Evolutionary conservation across 2,888 invertebrate genomes (phyloP).

Genomic region (Eupithecia exiguata): DNA sequence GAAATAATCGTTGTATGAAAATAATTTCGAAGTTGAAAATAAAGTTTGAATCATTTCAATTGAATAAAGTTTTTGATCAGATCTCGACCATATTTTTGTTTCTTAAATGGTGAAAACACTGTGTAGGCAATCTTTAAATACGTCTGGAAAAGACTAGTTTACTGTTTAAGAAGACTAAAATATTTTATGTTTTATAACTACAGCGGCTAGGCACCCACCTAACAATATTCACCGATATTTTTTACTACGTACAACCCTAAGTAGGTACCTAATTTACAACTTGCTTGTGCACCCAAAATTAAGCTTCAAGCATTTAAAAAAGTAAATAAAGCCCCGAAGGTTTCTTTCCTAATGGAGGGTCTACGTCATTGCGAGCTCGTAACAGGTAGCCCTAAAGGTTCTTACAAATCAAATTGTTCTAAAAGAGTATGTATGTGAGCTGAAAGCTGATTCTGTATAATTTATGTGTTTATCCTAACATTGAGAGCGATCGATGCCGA

Average conservation of each 20-base stretch:
- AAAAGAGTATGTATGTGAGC: slow-evolving; percentile 48
- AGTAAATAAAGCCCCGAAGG: slow-evolving; percentile 33
- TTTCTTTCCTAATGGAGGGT: slow-evolving; percentile 36
- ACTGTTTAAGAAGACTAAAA: not conserved
- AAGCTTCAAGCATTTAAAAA: slow-evolving; percentile 24
- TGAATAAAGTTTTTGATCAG: not conserved
- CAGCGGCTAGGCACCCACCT: not conserved
- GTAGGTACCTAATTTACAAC: slow-evolving; percentile 2
- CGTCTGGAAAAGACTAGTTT: not conserved
- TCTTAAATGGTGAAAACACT: not conserved
- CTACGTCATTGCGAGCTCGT: slow-evolving; percentile 34
- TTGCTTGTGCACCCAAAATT: slow-evolving; percentile 18
- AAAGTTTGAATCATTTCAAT: not conserved
- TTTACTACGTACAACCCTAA: not conserved
- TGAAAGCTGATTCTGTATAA: slow-evolving; percentile 52
- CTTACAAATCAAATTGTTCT: slow-evolving; percentile 60
- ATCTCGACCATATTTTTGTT: not conserved
- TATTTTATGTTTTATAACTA: not conserved
- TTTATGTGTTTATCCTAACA: slow-evolving; percentile 44
- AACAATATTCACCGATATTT: not conserved
- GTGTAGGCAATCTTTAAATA: not conserved
- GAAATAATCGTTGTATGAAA: not conserved
- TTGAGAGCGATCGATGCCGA: slow-evolving; percentile 40
- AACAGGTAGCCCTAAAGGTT: slow-evolving; percentile 43
- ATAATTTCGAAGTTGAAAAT: not conserved